Evolutionary conservation across 2,888 invertebrate genomes (phyloP).

Genomic region (Axea sp.): DNA sequence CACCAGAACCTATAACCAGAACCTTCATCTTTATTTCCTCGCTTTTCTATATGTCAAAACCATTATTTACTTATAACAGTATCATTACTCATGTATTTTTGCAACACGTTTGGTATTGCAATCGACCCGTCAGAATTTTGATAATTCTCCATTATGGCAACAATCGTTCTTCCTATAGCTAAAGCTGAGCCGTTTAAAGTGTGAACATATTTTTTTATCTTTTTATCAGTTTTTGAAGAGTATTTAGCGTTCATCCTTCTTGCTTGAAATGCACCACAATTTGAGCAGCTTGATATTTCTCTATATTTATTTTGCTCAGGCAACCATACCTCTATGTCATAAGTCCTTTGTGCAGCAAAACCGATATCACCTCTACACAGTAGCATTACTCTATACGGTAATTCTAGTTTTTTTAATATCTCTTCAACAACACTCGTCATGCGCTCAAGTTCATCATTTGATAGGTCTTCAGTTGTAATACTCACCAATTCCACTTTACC

Average conservation of each 20-base stretch:
- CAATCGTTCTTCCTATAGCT: slow-evolving; percentile 33
- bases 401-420: slow-evolving; percentile 38
- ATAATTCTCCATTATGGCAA: slow-evolving; percentile 48
- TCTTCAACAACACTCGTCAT: slow-evolving; percentile 32
- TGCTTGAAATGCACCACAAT: slow-evolving; percentile 42
- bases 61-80: slow-evolving; percentile 32
- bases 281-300: slow-evolving; percentile 46
- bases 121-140: slow-evolving; percentile 30
- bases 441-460: slow-evolving; percentile 19
- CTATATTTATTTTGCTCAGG: slow-evolving; percentile 35
- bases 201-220: slow-evolving; percentile 18
- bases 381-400: slow-evolving; percentile 44
- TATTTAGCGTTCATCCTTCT: slow-evolving; percentile 38
- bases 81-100: slow-evolving; percentile 33
- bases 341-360: slow-evolving; percentile 46
- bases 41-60: slow-evolving; percentile 44
- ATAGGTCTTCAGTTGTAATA: slow-evolving; percentile 9
- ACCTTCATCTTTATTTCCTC: slow-evolving; percentile 42
- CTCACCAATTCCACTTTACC: slow-evolving; percentile 35
- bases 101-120: slow-evolving; percentile 33
- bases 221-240: slow-evolving; percentile 15
- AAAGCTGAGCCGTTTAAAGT: slow-evolving; percentile 45
- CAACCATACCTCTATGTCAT: slow-evolving; percentile 49
- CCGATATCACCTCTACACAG: slow-evolving; percentile 46
- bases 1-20: slow-evolving; percentile 44